These are phyloP conservation scores for Helarctos malayanus DNA, from an alignment of 2,797 vertebrate genomes.

Conservation along the genomic window DNA sequence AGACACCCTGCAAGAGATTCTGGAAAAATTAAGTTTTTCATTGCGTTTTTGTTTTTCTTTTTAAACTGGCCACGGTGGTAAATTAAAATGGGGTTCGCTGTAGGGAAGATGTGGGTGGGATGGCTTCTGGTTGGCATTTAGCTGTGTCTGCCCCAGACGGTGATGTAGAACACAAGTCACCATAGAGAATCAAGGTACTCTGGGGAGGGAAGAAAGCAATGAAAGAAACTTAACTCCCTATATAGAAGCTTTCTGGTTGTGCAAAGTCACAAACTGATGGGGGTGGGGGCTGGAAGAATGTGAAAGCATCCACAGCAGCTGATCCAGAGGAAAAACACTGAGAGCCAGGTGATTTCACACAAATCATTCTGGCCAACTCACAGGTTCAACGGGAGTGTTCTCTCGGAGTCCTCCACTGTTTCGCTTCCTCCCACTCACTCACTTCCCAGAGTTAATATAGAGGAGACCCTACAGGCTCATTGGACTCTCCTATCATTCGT, in stretches of 20 bases:
- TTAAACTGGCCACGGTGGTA: background rate
- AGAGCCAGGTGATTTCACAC: background rate
- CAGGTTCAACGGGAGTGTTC: background rate
- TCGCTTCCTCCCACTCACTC: background rate
- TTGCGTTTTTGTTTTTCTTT: background rate
- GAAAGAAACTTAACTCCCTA: background rate
- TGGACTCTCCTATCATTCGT: background rate
- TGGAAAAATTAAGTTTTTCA: background rate
- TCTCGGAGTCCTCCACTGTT: background rate
- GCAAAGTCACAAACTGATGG: background rate
- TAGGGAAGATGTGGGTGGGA: background rate
- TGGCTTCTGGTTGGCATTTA: background rate
- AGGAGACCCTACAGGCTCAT: background rate
- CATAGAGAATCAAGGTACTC: background rate
- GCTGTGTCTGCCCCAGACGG: background rate
- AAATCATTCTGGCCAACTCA: background rate
- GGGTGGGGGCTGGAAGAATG: background rate
- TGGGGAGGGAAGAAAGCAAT: conserved; percentile 41
- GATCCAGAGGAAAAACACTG: conserved; percentile 34
- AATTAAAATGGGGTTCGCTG: background rate
- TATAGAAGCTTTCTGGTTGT: background rate
- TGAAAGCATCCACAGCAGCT: conserved; percentile 14
- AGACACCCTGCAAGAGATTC: background rate
- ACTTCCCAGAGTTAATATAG: background rate
- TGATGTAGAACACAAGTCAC: background rate